These are phyloP conservation scores for Odontamblyopus lacepedii DNA, from an alignment of 2,797 vertebrate species.

Conservation along the genomic window DNA sequence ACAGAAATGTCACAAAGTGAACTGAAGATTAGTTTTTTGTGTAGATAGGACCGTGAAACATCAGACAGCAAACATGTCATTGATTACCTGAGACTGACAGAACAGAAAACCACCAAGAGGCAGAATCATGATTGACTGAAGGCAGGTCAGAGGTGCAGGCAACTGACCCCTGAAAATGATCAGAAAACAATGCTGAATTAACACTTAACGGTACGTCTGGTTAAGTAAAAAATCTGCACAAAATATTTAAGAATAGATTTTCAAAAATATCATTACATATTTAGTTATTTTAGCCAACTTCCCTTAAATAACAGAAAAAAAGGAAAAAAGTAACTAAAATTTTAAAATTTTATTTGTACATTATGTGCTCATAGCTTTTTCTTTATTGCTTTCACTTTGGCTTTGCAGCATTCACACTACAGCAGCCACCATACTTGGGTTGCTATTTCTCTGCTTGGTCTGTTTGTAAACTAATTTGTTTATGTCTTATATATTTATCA, in stretches of 20 bases:
- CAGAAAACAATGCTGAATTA: not conserved
- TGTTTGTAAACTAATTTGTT: conserved; percentile 40
- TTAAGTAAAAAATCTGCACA: not conserved
- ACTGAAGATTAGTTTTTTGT: conserved; percentile 12
- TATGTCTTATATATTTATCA: conserved; percentile 56
- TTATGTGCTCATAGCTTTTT: conserved; percentile 35
- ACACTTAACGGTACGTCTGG: not conserved
- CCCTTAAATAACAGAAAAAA: too few species aligned
- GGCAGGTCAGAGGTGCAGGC: conserved; percentile 26
- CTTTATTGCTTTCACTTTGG: conserved; percentile 31
- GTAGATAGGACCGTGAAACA: not conserved
- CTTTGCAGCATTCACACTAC: conserved; percentile 22
- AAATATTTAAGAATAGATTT: not conserved
- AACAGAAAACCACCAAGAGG: conserved; percentile 20
- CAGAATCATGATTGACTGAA: conserved; percentile 21
- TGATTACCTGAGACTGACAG: conserved; percentile 19
- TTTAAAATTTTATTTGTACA: not conserved
- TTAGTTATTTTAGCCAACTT: too few species aligned
- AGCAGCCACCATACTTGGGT: conserved; percentile 32
- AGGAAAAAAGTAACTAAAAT: too few species aligned
- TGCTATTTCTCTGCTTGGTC: conserved; percentile 37
- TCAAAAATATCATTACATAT: too few species aligned
- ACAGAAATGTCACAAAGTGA: conserved; percentile 1
- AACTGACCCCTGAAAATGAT: conserved; percentile 24
- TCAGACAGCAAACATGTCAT: conserved; percentile 6